A percentile compares a stretch with the other conserved stretches of the same genome.
Conservation (phyloP, 1,140 invertebrate genomes). For the Oryctes rhinoceros region DNA sequence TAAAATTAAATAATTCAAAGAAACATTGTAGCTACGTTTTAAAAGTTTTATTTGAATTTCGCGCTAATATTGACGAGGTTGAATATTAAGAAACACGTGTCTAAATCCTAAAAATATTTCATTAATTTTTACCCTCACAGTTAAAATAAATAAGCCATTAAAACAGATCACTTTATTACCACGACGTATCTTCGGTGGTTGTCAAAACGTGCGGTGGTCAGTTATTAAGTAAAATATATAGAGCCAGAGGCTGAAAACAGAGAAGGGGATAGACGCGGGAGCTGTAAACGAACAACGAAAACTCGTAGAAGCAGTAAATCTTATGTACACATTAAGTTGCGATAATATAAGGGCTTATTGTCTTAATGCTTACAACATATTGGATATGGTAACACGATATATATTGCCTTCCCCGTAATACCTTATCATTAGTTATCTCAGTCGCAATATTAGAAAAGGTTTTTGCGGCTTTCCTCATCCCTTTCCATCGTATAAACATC, state of each 20-base stretch:
- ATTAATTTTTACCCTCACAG: no score
- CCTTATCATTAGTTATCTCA: neutral
- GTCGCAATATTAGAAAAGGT: neutral
- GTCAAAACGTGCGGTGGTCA: neutral
- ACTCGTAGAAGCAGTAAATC: conserved; percentile 39
- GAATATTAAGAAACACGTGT: no score
- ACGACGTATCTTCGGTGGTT: neutral
- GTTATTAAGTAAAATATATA: conserved; percentile 16
- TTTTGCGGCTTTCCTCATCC: neutral
- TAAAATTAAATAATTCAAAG: no score
- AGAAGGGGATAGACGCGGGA: neutral
- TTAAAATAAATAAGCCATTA: conserved; percentile 11
- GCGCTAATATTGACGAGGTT: no score
- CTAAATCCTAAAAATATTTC: no score
- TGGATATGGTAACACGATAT: conserved; percentile 42
- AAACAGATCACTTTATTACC: conserved; percentile 15
- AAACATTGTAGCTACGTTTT: no score
- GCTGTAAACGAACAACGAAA: neutral
- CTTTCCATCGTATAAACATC: neutral
- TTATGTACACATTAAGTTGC: conserved; percentile 43
- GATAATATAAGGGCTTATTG: conserved; percentile 42
- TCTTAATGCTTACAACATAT: conserved; percentile 43
- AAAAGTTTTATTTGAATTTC: no score
- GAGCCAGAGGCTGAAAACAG: neutral
- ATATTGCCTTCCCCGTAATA: conserved; percentile 21